Conservation (phyloP, 2,888 invertebrate genomes). For the Micropterix aruncella region DNA sequence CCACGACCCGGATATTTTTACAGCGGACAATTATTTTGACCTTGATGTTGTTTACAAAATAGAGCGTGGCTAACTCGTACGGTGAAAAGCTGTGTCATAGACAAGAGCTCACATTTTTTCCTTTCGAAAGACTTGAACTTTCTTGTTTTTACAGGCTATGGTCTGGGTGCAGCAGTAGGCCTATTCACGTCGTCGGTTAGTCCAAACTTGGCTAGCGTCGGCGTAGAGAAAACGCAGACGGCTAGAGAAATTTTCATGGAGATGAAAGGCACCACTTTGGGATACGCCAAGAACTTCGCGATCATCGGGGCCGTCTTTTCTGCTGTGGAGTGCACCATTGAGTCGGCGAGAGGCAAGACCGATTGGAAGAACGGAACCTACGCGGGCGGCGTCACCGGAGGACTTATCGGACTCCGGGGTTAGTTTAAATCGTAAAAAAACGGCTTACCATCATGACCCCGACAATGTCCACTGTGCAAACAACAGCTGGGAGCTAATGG, state of each 20-base stretch:
- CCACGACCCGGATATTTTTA: too few species aligned
- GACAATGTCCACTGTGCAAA: too few species aligned
- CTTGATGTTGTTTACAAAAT: too few species aligned
- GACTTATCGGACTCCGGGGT: constrained; percentile 77
- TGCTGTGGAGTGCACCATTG: constrained; percentile 87
- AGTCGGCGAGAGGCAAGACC: constrained; percentile 85
- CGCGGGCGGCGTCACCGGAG: constrained; percentile 90
- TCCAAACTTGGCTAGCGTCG: constrained; percentile 61
- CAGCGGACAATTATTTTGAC: too few species aligned
- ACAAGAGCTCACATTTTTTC: too few species aligned
- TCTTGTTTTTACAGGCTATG: too few species aligned
- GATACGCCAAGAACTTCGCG: constrained; percentile 97
- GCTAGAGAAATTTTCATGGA: constrained; percentile 79
- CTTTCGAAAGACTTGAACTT: too few species aligned
- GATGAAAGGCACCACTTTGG: constrained; percentile 80
- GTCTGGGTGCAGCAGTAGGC: constrained; percentile 88
- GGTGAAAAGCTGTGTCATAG: too few species aligned
- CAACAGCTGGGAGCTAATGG: too few species aligned
- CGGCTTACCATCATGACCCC: too few species aligned
- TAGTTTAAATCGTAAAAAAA: too few species aligned
- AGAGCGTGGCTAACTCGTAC: too few species aligned
- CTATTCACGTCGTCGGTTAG: constrained; percentile 93
- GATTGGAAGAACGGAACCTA: constrained; percentile 97
- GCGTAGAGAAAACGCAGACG: constrained; percentile 58
- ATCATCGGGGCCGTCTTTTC: constrained; percentile 90